Conservation (phyloP, 2,888 invertebrate species). For the Hypselothyrea guttata region DNA sequence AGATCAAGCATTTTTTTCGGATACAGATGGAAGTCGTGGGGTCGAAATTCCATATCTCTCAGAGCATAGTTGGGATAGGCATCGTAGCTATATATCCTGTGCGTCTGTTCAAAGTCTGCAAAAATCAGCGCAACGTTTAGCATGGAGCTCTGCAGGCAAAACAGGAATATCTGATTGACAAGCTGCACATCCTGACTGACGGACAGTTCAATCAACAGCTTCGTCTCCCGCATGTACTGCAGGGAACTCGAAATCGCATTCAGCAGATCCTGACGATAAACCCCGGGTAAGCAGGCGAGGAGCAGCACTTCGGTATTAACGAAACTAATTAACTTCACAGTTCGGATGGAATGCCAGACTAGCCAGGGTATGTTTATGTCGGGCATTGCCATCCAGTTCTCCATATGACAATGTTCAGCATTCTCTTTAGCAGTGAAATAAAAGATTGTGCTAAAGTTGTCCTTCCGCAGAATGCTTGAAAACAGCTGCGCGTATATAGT, state of each 20-base stretch:
- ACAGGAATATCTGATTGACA: constrained; percentile 31
- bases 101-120: constrained; percentile 29
- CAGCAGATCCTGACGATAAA: constrained; percentile 36
- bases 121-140: constrained; percentile 42
- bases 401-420: constrained; percentile 30
- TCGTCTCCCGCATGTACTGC: constrained; percentile 41
- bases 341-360: constrained; percentile 30
- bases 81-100: constrained; percentile 31
- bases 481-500: constrained; percentile 25
- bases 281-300: constrained; percentile 43
- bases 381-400: constrained; percentile 1
- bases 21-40: constrained; percentile 38
- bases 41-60: too few relatives aligned
- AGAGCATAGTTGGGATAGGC: constrained; percentile 46
- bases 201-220: constrained; percentile 47
- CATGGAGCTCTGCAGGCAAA: constrained; percentile 41
- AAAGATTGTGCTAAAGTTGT: constrained; percentile 37
- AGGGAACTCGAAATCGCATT: constrained; percentile 24
- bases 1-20: constrained; percentile 48
- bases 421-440: constrained; percentile 45
- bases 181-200: constrained; percentile 7
- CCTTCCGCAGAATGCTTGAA: constrained; percentile 14
- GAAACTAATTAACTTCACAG: constrained; percentile 15
- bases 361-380: constrained; percentile 38
- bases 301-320: constrained; percentile 39